These are phyloP conservation scores for Argentina silus DNA, from an alignment of 2,797 vertebrate species.

Conservation along the genomic window DNA sequence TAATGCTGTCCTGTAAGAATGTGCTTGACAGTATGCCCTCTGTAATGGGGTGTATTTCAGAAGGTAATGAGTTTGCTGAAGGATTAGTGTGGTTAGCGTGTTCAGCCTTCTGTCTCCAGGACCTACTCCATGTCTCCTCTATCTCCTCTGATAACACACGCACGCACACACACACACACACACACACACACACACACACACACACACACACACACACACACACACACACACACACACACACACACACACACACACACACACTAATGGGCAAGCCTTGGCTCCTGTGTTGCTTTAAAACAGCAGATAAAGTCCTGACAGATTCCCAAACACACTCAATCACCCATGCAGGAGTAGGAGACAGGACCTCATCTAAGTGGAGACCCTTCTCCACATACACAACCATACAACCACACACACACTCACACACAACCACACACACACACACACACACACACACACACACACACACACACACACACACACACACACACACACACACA, in stretches of 20 bases:
- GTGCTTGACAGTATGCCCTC: too few relatives aligned
- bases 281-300: too few relatives aligned
- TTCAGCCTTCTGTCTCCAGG: background rate
- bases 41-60: too few relatives aligned
- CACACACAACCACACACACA: conserved; percentile 20
- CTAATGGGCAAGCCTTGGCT: background rate
- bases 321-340: too few relatives aligned
- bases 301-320: too few relatives aligned
- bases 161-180: background rate
- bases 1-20: too few relatives aligned
- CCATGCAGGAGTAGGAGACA: too few relatives aligned
- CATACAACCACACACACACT: background rate
- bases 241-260: background rate
- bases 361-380: too few relatives aligned
- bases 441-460: conserved; percentile 26
- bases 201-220: background rate
- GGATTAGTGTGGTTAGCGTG: background rate
- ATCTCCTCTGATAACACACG: background rate
- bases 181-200: background rate
- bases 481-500: conserved; percentile 33
- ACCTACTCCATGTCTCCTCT: background rate
- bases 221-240: background rate
- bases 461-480: conserved; percentile 17
- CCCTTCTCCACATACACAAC: too few relatives aligned
- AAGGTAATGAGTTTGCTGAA: background rate